phyloP scores from a whole-genome alignment of 2,888 invertebrate species.

The Sphaerophoria rueppellii region DNA sequence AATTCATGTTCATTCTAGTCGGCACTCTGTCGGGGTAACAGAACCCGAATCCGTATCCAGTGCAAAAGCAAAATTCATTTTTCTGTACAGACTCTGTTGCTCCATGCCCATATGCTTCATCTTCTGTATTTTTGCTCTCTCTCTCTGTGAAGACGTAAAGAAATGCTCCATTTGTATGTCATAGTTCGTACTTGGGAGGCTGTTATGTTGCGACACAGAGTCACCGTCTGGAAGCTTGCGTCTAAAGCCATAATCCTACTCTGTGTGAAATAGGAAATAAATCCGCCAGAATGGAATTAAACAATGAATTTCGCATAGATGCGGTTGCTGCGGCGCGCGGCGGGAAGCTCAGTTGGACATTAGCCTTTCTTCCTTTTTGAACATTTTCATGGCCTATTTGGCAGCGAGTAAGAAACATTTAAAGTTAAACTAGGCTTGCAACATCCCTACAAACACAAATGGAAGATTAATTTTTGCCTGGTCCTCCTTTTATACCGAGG shows the following conservation, averaged over 20 bases:
- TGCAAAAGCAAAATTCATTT: constrained; percentile 44
- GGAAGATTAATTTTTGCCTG: constrained; percentile 49
- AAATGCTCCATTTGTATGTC: constrained; percentile 28
- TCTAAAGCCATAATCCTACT: constrained; percentile 36
- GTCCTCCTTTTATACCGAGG: neutral
- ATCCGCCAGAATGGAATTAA: constrained; percentile 68
- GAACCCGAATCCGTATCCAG: constrained; percentile 5
- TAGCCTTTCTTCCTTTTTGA: neutral
- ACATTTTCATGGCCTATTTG: constrained; percentile 36
- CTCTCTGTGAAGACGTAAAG: neutral
- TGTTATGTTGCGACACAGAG: constrained; percentile 66
- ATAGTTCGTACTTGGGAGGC: constrained; percentile 43
- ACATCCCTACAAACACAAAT: neutral
- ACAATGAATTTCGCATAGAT: constrained; percentile 47
- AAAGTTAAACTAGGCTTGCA: constrained; percentile 14
- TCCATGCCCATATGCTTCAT: neutral
- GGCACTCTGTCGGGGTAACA: constrained; percentile 12
- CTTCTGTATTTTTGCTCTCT: neutral
- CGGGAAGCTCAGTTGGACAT: neutral
- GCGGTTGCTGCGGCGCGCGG: neutral
- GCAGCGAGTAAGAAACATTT: constrained; percentile 18
- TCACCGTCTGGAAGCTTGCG: constrained; percentile 50
- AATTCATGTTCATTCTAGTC: no score
- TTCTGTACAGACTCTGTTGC: constrained; percentile 3
- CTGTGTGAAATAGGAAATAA: constrained; percentile 55